Evolutionary conservation across 2,888 invertebrate genomes (phyloP), one percentile per base, ranked within the genome.

Genomic region (Drosophila tripunctata): DNA sequence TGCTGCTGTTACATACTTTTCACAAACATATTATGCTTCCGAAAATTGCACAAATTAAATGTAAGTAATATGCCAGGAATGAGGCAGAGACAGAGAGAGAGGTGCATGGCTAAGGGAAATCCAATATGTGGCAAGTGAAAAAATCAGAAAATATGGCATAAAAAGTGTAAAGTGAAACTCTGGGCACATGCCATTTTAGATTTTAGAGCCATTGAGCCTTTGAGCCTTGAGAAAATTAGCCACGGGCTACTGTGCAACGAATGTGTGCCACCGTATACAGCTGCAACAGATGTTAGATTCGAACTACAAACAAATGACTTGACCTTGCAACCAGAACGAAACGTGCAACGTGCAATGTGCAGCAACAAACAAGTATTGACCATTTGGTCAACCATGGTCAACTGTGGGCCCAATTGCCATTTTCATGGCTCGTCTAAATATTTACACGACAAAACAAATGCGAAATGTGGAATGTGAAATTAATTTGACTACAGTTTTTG

Each of bases 321-420:
- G 79, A 79, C 88, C 88, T 89, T 87, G 85, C 64, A 50, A 83
- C 88, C 87, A 84, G 79, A 88, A 85, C 89, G 71, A 89, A 87
- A 47, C 14, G 22, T 30, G n/a, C n/a, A n/a, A n/a, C n/a, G n/a
- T n/a, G n/a, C 8, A 50, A 22, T 14, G 15, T n/a, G n/a, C n/a
- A n/a, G 17, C 38, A 14, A 1, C 15, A 4, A 31, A 8, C 2
- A 1, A 10, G 10, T 17, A 27, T n/a, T 15, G 43, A 40, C 21
- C 40, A 35, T 15, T 24, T 31, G 38, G 14, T 1, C 33, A 43
- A 47, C 17, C 31, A 31, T n/a, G 31, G 31, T 19, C 21, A 40
- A 21, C 10, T 36, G 38, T 15, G 55, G 57, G 51, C 36, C 55
- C 41, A 64, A 67, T 21, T 12, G 15, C 7, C 57, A 70, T 79